Evolutionary conservation across 2,888 invertebrate genomes (phyloP), one percentile per base, ranked within the genome.

Genomic region (Tanytarsus gracilentus): DNA sequence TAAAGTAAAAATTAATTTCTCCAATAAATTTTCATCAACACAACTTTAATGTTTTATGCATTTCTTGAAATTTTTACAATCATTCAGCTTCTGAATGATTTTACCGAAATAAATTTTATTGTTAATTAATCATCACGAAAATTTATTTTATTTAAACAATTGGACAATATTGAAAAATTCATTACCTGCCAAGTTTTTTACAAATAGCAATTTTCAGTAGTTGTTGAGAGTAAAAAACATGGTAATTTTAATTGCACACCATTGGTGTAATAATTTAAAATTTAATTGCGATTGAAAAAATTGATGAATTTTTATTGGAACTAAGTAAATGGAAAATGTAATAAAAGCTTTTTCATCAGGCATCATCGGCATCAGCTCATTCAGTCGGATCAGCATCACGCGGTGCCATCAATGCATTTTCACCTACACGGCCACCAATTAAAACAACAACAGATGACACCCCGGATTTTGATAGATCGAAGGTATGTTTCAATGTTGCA

Each of bases 381-480:
- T 53, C 52, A 29, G 62, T 63, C 6, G 63, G 58, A 8, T 60
- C 62, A 21, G 61, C 63, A 27, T 63, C 63, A 16, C 33, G 61
- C 4, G 25, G 50, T 14, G 40, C 18, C 4, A 16, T 50, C 18
- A 52, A 53, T 26, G 16, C 39, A 21, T 33, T 61, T 30, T 56
- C 60, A 23, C 49, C 55, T 11, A 62, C 64, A 14, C 61, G 59
- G 14, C 67, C 67, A 8, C 63, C 63, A 23, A 66, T 67, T n/a
- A 65, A 68, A 5, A 71, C 73, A n/a, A 73, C 73, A 14, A 69
- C 75, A 7, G 75, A 74, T 63, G 76, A 78, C 62, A 73, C 75
- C 7, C 75, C 77, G 0, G 74, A 75, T 61, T 76, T 79, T 64
- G 73, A 77, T 63, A 72, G 78, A 52, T 69, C 64, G 26, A 74